A percentile compares a stretch with the other conserved stretches of the same genome.
These are phyloP conservation scores for Serranus cabrilla DNA, from an alignment of 2,797 vertebrate species.

Conservation along the genomic window DNA sequence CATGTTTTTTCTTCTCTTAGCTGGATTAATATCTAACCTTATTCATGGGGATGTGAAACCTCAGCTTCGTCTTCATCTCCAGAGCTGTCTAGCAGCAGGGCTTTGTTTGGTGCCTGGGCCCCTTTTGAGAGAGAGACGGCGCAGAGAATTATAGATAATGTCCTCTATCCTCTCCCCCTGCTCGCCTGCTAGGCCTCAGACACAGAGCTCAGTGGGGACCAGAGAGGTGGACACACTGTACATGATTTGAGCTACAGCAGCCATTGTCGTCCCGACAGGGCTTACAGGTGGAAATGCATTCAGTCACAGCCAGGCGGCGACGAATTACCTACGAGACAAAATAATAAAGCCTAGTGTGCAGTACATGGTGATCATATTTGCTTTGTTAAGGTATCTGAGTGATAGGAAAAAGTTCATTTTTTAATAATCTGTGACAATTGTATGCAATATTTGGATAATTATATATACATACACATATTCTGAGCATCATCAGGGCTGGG, in stretches of 20 bases:
- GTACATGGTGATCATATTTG: constrained; percentile 36
- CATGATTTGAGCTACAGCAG: constrained; percentile 64
- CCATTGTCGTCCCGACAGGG: constrained; percentile 61
- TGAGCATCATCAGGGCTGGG: not conserved
- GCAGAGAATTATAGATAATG: constrained; percentile 83
- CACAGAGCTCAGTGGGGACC: constrained; percentile 69
- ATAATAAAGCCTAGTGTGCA: constrained; percentile 19
- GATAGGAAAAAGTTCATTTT: constrained; percentile 6
- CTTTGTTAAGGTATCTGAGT: constrained; percentile 25
- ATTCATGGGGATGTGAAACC: constrained; percentile 85
- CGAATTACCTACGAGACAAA: constrained; percentile 45
- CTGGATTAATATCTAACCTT: constrained; percentile 89
- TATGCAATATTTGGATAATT: not conserved
- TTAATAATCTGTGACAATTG: constrained; percentile 2
- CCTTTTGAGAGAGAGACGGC: constrained; percentile 78
- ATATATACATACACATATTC: not conserved
- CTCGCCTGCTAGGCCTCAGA: constrained; percentile 67
- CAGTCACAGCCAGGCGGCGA: constrained; percentile 44
- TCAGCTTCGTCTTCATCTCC: constrained; percentile 82
- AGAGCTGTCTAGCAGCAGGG: constrained; percentile 78
- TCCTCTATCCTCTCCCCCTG: constrained; percentile 65
- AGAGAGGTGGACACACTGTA: constrained; percentile 68
- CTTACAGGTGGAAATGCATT: constrained; percentile 72
- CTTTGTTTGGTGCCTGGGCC: constrained; percentile 85
- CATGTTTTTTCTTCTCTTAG: constrained; percentile 86